A percentile compares a stretch with the other conserved stretches of the same genome.
Evolutionary conservation across 2,797 vertebrate genomes (phyloP).

Genomic region (Amazona finschi): DNA sequence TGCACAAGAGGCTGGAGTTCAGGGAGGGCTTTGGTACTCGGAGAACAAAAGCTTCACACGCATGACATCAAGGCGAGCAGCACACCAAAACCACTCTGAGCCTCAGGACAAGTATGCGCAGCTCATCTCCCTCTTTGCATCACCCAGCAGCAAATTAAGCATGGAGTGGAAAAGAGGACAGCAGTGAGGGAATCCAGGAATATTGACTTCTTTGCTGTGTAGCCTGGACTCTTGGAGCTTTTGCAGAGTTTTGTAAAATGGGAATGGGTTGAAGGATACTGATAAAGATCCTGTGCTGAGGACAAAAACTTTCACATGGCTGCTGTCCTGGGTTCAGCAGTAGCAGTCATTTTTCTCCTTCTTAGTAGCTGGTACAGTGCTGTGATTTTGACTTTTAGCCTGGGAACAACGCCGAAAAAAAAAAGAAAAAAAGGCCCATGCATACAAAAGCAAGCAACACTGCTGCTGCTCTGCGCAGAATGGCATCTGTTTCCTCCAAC

Average conservation of each 20-base stretch:
- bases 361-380: no score
- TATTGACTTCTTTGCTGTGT: neutral
- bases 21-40: neutral
- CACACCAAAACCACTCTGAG: neutral
- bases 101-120: neutral
- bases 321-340: neutral
- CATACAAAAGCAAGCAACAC: neutral
- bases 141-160: constrained; percentile 1
- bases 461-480: neutral
- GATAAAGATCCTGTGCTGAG: neutral
- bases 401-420: no score
- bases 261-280: neutral
- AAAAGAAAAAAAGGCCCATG: neutral
- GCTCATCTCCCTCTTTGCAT: constrained; percentile 4
- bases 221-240: neutral
- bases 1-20: neutral
- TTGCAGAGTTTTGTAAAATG: neutral
- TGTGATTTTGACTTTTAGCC: no score
- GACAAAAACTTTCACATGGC: neutral
- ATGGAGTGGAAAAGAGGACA: constrained; percentile 49
- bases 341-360: no score
- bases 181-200: neutral
- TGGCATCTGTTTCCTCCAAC: neutral
- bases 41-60: constrained; percentile 25
- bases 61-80: neutral